Conservation (phyloP, 1,140 invertebrate genomes). For the Heterodera schachtii region DNA sequence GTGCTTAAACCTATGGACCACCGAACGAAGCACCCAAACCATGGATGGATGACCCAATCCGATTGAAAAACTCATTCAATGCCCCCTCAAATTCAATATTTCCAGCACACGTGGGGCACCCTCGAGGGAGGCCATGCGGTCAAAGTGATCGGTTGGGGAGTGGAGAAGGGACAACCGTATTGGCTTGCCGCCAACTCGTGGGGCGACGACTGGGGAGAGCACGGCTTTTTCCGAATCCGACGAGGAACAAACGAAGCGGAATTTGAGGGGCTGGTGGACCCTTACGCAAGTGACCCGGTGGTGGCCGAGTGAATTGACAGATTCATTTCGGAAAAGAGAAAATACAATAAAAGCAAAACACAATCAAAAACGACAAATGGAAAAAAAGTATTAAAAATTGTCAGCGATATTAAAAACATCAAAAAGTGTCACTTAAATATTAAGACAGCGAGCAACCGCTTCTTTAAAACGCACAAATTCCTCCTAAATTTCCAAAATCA, state of each 20-base stretch:
- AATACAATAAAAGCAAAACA: too few relatives aligned
- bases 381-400: too few relatives aligned
- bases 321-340: too few relatives aligned
- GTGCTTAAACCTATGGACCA: too few relatives aligned
- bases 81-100: background rate
- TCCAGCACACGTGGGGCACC: conserved; percentile 69
- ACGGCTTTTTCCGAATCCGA: conserved; percentile 82
- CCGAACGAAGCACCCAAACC: too few relatives aligned
- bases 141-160: conserved; percentile 83
- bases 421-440: too few relatives aligned
- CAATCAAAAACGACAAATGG: too few relatives aligned
- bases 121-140: conserved; percentile 84
- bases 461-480: background rate
- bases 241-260: conserved; percentile 81
- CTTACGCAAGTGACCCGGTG: background rate
- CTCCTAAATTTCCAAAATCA: background rate
- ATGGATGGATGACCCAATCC: too few relatives aligned
- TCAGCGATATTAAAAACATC: too few relatives aligned
- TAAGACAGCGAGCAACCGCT: background rate
- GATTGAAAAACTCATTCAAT: background rate
- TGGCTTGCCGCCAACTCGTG: conserved; percentile 90
- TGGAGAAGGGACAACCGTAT: conserved; percentile 78
- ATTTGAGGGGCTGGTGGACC: conserved; percentile 72
- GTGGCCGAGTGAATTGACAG: background rate
- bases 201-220: conserved; percentile 78